Evolutionary conservation across 23 tunicate genomes (phyloP).

Genomic region (Pegea sp.): DNA sequence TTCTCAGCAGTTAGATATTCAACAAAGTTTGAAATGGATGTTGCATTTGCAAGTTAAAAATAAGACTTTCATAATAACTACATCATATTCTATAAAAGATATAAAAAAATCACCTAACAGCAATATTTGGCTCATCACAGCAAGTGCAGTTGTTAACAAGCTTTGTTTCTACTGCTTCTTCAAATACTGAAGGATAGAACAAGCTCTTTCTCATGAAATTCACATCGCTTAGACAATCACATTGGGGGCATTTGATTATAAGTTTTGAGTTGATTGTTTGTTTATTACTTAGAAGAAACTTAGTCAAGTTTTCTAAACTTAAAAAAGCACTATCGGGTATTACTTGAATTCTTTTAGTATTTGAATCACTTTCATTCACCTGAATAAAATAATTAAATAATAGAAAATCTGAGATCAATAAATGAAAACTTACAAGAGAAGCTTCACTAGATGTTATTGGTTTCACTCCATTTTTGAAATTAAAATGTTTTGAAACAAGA

Average conservation of each 20-base stretch:
- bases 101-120: slow-evolving; percentile 13
- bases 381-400: not conserved
- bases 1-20: no score
- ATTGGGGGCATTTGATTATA: slow-evolving; percentile 9
- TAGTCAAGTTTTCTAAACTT: slow-evolving; percentile 9
- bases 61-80: no score
- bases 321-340: slow-evolving; percentile 4
- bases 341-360: not conserved
- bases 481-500: slow-evolving; percentile 12
- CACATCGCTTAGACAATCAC: slow-evolving; percentile 19
- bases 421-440: not conserved
- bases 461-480: not conserved
- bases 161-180: slow-evolving; percentile 2
- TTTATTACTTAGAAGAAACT: not conserved
- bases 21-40: no score
- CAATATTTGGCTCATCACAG: slow-evolving; percentile 16
- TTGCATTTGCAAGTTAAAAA: no score
- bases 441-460: not conserved
- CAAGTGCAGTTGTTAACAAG: slow-evolving; percentile 16
- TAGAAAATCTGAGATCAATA: not conserved
- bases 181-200: not conserved
- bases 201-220: slow-evolving; percentile 5
- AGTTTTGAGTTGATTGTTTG: not conserved
- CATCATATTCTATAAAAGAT: no score
- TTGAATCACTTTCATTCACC: not conserved